Evolutionary conservation across 2,888 invertebrate genomes (phyloP).

Genomic region (Tachina lurida): DNA sequence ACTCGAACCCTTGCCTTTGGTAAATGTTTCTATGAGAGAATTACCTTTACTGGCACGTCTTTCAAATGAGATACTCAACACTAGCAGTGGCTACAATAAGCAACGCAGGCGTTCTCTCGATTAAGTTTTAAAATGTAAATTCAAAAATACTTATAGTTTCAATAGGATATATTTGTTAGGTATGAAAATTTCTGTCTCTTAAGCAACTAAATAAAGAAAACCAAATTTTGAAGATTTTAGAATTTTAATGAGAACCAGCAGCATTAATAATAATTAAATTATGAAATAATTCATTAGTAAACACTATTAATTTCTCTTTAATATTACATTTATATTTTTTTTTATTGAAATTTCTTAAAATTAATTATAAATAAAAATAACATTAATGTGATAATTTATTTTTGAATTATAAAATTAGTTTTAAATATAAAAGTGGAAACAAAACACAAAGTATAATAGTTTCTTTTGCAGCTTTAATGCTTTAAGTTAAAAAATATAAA

Average conservation of each 20-base stretch:
- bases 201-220: conserved; percentile 26
- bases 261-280: conserved; percentile 65
- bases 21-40: conserved; percentile 83
- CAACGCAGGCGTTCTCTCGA: conserved; percentile 77
- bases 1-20: conserved; percentile 81
- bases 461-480: conserved; percentile 62
- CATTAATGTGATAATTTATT: conserved; percentile 69
- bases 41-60: conserved; percentile 81
- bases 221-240: conserved; percentile 18
- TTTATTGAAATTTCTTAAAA: not conserved
- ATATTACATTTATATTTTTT: not conserved
- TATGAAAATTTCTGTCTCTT: conserved; percentile 20
- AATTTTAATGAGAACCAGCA: conserved; percentile 43
- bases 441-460: conserved; percentile 11
- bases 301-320: conserved; percentile 25
- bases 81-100: conserved; percentile 57
- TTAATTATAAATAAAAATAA: conserved; percentile 48
- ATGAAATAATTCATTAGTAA: conserved; percentile 13
- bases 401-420: conserved; percentile 53
- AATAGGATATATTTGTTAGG: conserved; percentile 10
- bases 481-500: conserved; percentile 48
- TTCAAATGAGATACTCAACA: conserved; percentile 78
- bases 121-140: conserved; percentile 69
- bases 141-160: conserved; percentile 57
- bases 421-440: conserved; percentile 33